Percentiles rank a stretch among this genome's conserved stretches.
These are phyloP conservation scores for Ginglymostoma cirratum DNA, from an alignment of 2,113 vertebrate genomes.

Conservation along the genomic window DNA sequence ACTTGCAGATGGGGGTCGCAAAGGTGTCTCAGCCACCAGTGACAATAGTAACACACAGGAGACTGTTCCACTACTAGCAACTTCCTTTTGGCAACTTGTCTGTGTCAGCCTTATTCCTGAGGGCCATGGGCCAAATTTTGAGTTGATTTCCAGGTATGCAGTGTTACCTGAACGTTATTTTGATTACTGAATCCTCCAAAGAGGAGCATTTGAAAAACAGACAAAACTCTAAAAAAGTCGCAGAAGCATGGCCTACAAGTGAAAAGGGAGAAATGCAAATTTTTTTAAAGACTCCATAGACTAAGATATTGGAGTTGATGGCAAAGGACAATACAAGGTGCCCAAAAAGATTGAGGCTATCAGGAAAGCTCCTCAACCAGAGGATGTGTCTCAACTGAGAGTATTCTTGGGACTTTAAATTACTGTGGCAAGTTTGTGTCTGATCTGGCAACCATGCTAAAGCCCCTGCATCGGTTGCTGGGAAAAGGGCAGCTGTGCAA, in stretches of 20 bases:
- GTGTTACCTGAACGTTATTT: slow-evolving; percentile 32
- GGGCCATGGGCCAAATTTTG: too few relatives aligned
- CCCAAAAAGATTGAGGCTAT: background rate
- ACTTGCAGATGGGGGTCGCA: too few relatives aligned
- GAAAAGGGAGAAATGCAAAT: slow-evolving; percentile 25
- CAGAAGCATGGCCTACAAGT: background rate
- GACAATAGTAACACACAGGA: too few relatives aligned
- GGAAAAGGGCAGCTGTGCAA: background rate
- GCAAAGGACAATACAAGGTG: background rate
- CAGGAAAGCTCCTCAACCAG: background rate
- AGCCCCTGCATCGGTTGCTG: slow-evolving; percentile 8
- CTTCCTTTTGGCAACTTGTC: too few relatives aligned
- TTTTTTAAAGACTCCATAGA: background rate
- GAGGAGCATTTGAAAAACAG: slow-evolving; percentile 12
- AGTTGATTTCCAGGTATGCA: background rate
- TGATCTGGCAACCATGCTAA: background rate
- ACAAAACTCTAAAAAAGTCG: background rate
- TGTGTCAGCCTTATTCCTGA: too few relatives aligned
- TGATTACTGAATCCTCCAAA: slow-evolving; percentile 1
- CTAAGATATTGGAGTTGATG: background rate
- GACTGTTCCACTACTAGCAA: too few relatives aligned
- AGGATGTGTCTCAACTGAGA: background rate
- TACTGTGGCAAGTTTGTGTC: slow-evolving; percentile 15
- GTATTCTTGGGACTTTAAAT: slow-evolving; percentile 8
- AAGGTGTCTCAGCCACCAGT: too few relatives aligned